Percentiles rank a stretch among this genome's conserved stretches.
Evolutionary conservation across 2,797 vertebrate species (phyloP).

Genomic region (Botia kubotai): DNA sequence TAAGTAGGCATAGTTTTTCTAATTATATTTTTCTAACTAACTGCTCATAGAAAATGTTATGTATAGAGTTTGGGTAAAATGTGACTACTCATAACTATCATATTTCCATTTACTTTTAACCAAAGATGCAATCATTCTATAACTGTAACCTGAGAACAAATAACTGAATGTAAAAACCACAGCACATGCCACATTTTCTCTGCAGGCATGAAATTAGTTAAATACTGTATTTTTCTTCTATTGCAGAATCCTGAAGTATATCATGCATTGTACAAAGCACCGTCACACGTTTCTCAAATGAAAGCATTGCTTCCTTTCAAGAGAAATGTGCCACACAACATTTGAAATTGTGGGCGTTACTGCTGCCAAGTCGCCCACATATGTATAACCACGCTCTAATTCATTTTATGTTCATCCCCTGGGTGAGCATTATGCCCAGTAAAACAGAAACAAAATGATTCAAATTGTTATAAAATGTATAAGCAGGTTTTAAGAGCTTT

Average conservation of each 20-base stretch:
- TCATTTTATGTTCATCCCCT: conserved; percentile 11
- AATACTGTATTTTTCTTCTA: conserved; percentile 9
- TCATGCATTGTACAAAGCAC: conserved; percentile 8
- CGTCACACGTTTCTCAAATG: conserved; percentile 22
- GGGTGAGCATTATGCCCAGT: background rate
- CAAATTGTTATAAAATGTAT: conserved; percentile 15
- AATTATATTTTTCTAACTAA: no score
- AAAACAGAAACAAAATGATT: background rate
- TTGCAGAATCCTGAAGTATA: conserved; percentile 23
- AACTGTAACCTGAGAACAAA: background rate
- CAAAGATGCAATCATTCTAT: background rate
- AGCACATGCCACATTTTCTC: background rate
- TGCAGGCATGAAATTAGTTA: background rate
- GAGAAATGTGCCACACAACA: conserved; percentile 9
- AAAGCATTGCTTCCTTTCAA: conserved; percentile 13
- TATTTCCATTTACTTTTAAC: background rate
- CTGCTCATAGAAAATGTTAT: background rate
- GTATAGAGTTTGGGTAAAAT: background rate
- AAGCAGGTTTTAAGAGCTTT: background rate
- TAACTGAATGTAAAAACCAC: background rate
- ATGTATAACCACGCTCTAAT: conserved; percentile 19
- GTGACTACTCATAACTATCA: conserved; percentile 4
- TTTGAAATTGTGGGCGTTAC: conserved; percentile 19
- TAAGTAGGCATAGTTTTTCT: background rate
- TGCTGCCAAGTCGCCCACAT: conserved; percentile 24